Conservation (phyloP, 2,888 invertebrate species). For the Spisula solida region DNA sequence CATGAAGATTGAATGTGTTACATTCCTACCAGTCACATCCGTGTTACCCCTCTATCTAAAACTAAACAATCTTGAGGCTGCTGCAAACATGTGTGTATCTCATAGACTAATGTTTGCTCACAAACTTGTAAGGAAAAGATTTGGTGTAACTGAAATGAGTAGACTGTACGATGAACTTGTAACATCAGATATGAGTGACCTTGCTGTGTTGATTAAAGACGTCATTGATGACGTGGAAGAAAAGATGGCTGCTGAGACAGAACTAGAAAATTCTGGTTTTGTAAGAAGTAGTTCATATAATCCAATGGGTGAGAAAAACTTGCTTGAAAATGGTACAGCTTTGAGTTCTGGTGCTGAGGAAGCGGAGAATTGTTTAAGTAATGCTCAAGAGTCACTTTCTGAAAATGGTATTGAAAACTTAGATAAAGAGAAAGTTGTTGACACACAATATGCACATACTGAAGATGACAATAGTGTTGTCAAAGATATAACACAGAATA, state of each 20-base stretch:
- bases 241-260: slow-evolving; percentile 48
- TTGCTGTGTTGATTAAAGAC: slow-evolving; percentile 48
- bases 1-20: slow-evolving; percentile 74
- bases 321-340: not conserved
- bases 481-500: not conserved
- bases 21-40: slow-evolving; percentile 73
- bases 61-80: slow-evolving; percentile 59
- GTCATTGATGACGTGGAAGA: slow-evolving; percentile 55
- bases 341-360: not conserved
- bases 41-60: slow-evolving; percentile 65
- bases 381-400: not conserved
- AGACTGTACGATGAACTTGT: slow-evolving; percentile 58
- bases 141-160: slow-evolving; percentile 56
- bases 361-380: not conserved
- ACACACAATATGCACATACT: not conserved
- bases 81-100: slow-evolving; percentile 68
- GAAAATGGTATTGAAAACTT: not conserved
- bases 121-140: slow-evolving; percentile 59
- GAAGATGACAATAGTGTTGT: slow-evolving; percentile 11
- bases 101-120: slow-evolving; percentile 62
- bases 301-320: slow-evolving; percentile 35
- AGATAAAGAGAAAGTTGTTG: slow-evolving; percentile 2
- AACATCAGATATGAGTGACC: slow-evolving; percentile 41
- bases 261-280: slow-evolving; percentile 55
- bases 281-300: slow-evolving; percentile 67